Percentiles rank a stretch among this genome's conserved stretches.
Conservation (phyloP, 2,113 vertebrate genomes). For the Mionectes macconnelli region DNA sequence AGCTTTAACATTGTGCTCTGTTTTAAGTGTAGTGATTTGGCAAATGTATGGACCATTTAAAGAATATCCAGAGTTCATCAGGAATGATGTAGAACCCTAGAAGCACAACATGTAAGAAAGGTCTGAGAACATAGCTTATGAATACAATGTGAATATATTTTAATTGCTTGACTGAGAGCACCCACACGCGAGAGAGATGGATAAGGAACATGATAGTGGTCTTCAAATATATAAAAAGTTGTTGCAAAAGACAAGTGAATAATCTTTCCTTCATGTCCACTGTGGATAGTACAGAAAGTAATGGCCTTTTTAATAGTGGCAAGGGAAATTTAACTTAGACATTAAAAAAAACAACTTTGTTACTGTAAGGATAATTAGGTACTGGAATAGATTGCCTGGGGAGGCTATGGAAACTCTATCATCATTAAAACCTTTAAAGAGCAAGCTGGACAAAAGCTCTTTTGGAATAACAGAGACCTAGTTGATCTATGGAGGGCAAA, state of each 20-base stretch:
- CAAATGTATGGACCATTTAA: neutral
- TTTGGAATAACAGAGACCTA: neutral
- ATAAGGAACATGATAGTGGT: neutral
- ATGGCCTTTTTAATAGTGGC: neutral
- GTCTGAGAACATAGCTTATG: neutral
- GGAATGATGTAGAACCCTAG: neutral
- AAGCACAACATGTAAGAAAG: neutral
- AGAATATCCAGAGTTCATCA: neutral
- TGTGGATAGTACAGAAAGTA: neutral
- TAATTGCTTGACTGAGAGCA: neutral
- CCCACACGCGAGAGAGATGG: too few species aligned
- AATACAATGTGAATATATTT: neutral
- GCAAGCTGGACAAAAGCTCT: neutral
- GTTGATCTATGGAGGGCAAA: neutral
- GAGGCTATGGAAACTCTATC: neutral
- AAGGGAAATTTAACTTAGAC: constrained; percentile 12
- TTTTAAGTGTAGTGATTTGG: neutral
- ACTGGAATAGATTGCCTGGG: neutral
- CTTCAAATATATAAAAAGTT: neutral
- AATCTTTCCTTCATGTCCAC: neutral
- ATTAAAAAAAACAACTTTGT: neutral
- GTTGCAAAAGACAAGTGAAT: neutral
- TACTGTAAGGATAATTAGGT: neutral
- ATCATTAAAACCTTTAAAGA: neutral
- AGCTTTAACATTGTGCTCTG: neutral